phyloP scores from a whole-genome alignment of 2,888 invertebrate species.

The Nephrotoma appendiculata region DNA sequence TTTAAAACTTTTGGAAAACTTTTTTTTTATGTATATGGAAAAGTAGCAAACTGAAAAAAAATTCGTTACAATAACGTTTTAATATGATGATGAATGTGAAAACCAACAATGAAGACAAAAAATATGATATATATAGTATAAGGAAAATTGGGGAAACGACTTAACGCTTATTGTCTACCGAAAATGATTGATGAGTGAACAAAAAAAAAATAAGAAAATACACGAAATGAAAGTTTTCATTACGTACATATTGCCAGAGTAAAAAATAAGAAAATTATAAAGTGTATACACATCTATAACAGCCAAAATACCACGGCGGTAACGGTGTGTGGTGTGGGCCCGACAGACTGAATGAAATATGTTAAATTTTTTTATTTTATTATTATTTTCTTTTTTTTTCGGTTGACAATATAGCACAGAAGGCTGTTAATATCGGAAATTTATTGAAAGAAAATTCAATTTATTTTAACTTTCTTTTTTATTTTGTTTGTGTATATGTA shows the following conservation, averaged over 20 bases:
- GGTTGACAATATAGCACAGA: constrained; percentile 1
- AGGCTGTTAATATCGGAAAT: constrained; percentile 2
- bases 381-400: background rate
- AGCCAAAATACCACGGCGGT: background rate
- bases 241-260: background rate
- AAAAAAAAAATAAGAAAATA: background rate
- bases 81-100: background rate
- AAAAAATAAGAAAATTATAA: background rate
- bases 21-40: background rate
- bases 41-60: background rate
- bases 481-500: background rate
- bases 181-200: constrained; percentile 3
- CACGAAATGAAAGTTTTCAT: background rate
- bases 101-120: background rate
- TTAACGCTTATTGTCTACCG: constrained; percentile 3
- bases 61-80: background rate
- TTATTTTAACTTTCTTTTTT: background rate
- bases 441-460: constrained; percentile 2
- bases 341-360: background rate
- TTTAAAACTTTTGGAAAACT: background rate
- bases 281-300: background rate
- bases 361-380: background rate
- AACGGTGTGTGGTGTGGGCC: background rate
- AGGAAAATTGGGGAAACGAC: background rate
- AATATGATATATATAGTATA: background rate